Conservation (phyloP, 2,888 invertebrate species). For the Capitulum mitella region DNA sequence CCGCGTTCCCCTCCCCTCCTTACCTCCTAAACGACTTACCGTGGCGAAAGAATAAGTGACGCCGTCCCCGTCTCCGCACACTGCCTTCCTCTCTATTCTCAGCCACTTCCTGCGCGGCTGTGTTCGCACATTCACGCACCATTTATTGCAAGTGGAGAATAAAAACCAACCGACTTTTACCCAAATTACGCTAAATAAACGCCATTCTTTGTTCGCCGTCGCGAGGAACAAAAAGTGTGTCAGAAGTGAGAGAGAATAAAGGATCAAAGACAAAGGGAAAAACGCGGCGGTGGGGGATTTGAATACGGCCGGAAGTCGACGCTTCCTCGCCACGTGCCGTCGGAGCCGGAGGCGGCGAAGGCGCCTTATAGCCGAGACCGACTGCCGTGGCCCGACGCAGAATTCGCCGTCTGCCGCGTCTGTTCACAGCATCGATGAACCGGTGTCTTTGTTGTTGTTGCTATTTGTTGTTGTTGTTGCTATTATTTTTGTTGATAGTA, state of each 20-base stretch:
- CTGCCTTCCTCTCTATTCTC: background rate
- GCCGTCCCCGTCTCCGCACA: background rate
- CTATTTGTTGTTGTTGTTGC: too few relatives aligned
- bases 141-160: constrained; percentile 10
- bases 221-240: background rate
- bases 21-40: background rate
- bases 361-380: background rate
- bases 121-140: constrained; percentile 16
- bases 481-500: too few relatives aligned
- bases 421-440: too few relatives aligned
- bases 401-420: too few relatives aligned
- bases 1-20: background rate
- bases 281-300: background rate
- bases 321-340: constrained; percentile 8
- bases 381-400: too few relatives aligned
- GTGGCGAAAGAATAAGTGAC: background rate
- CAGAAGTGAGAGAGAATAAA: background rate
- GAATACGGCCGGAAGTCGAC: background rate
- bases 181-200: constrained; percentile 24
- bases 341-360: background rate
- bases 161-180: constrained; percentile 17
- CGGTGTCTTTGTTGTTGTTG: too few relatives aligned
- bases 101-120: background rate
- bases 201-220: background rate
- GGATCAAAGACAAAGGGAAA: constrained; percentile 2